Percentiles rank a stretch among this genome's conserved stretches.
Evolutionary conservation across 2,888 invertebrate species (phyloP).

Genomic region (Drosophila maculinotata): DNA sequence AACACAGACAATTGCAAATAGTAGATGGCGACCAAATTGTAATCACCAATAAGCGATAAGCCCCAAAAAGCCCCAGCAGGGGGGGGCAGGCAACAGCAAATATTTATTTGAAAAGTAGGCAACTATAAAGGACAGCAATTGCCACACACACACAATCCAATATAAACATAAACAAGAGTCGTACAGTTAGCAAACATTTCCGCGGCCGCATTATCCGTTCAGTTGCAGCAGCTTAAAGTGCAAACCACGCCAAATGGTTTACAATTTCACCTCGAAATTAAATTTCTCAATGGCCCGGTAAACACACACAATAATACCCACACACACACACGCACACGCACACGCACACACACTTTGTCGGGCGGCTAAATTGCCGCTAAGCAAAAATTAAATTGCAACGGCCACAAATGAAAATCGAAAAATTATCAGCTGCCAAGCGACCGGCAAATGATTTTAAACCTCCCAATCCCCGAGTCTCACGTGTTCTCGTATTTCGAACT

Average conservation of each 20-base stretch:
- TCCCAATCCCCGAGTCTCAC: neutral
- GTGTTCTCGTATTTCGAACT: slow-evolving; percentile 16
- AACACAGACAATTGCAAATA: slow-evolving; percentile 23
- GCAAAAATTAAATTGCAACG: slow-evolving; percentile 70
- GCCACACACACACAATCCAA: slow-evolving; percentile 5
- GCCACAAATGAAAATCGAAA: slow-evolving; percentile 64
- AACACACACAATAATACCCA: slow-evolving; percentile 10
- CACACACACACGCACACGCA: slow-evolving; percentile 11
- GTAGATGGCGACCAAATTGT: slow-evolving; percentile 27
- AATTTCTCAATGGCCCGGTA: slow-evolving; percentile 48
- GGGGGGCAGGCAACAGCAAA: slow-evolving; percentile 31
- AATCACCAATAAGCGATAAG: slow-evolving; percentile 48
- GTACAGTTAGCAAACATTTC: slow-evolving; percentile 51
- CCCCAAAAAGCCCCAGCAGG: slow-evolving; percentile 9
- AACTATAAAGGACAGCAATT: slow-evolving; percentile 35
- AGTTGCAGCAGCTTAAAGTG: slow-evolving; percentile 62
- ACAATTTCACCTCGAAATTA: slow-evolving; percentile 71
- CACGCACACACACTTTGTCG: slow-evolving; percentile 3
- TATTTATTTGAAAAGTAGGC: slow-evolving; percentile 52
- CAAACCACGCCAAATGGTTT: slow-evolving; percentile 45
- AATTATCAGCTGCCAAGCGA: slow-evolving; percentile 65
- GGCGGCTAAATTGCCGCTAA: slow-evolving; percentile 47
- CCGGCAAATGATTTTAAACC: slow-evolving; percentile 40
- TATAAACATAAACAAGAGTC: slow-evolving; percentile 41
- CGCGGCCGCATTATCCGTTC: slow-evolving; percentile 15